Conservation (phyloP, 2,113 vertebrate genomes). For the Eretmochelys imbricata region DNA sequence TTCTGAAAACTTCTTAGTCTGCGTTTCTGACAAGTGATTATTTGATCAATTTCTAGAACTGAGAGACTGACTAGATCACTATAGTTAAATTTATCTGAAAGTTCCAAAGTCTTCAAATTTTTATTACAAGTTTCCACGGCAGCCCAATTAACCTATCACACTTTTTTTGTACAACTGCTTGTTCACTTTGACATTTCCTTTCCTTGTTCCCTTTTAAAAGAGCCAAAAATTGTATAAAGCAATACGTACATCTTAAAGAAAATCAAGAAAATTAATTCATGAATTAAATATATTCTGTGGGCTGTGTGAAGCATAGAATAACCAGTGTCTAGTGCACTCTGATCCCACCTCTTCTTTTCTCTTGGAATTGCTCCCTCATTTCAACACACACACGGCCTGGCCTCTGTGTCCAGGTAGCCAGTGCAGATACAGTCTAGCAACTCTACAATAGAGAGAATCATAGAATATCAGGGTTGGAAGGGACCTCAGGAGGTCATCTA, state of each 20-base stretch:
- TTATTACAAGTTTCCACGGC: neutral
- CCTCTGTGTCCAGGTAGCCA: neutral
- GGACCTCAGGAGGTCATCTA: too few species aligned
- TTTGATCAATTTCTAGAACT: neutral
- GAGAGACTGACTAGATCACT: neutral
- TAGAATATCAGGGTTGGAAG: too few species aligned
- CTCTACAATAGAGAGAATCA: neutral
- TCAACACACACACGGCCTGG: neutral
- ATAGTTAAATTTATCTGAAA: neutral
- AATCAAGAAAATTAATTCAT: neutral
- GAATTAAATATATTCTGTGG: neutral
- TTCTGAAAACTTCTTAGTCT: neutral
- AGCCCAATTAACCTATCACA: neutral
- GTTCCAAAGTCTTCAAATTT: neutral
- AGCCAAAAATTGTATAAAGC: neutral
- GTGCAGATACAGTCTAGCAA: neutral
- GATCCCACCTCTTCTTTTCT: neutral
- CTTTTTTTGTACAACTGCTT: neutral
- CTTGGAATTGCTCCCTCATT: neutral
- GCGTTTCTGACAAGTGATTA: neutral
- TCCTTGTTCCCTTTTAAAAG: neutral
- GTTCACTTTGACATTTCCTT: neutral
- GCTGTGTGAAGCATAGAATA: neutral
- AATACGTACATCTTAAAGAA: neutral
- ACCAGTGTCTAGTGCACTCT: neutral